A percentile compares a stretch with the other conserved stretches of the same genome.
These are phyloP conservation scores for Meloidogyne floridensis DNA, from an alignment of 1,140 invertebrate species.

Conservation along the genomic window DNA sequence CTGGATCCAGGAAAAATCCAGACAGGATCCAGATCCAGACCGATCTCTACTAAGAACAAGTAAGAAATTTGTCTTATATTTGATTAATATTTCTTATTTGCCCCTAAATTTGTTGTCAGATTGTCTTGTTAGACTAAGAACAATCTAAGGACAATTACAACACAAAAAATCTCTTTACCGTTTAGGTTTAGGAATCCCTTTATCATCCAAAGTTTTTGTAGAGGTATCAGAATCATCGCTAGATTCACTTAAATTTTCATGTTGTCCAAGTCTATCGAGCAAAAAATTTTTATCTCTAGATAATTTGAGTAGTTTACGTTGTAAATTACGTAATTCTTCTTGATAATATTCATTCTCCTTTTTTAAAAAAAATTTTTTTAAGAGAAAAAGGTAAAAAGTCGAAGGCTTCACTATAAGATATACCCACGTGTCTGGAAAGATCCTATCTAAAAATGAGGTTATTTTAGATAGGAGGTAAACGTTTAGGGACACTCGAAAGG, in stretches of 20 bases:
- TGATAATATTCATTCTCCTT: constrained; percentile 63
- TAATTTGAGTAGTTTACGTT: constrained; percentile 58
- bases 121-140: not conserved
- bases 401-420: no score
- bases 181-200: constrained; percentile 50
- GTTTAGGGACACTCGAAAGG: no score
- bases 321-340: constrained; percentile 58
- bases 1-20: no score
- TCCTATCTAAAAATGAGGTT: no score
- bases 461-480: no score
- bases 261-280: constrained; percentile 46
- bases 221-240: constrained; percentile 54
- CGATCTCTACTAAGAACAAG: no score
- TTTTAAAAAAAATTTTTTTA: not conserved
- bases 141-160: not conserved
- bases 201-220: constrained; percentile 40
- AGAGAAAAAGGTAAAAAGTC: not conserved
- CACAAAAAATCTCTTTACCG: constrained; percentile 29
- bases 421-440: no score
- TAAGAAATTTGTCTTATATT: no score
- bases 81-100: no score
- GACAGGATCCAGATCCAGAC: no score
- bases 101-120: no score
- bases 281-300: constrained; percentile 61
- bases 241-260: constrained; percentile 43